phyloP scores from a whole-genome alignment of 1,140 invertebrate genomes.

The Stegodyphus dumicola region DNA sequence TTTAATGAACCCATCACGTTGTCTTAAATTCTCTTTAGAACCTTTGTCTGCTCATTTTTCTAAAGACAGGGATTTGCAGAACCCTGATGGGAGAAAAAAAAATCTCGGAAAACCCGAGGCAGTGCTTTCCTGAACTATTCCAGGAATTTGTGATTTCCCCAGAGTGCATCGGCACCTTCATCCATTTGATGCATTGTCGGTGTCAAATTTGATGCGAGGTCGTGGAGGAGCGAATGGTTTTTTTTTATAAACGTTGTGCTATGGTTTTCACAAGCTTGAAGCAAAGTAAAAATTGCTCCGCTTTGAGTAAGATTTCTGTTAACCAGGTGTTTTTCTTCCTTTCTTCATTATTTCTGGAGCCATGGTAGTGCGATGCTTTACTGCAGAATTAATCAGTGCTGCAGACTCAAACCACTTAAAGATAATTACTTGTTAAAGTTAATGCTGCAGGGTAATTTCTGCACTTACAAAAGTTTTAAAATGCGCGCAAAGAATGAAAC shows the following conservation, averaged over 20 bases:
- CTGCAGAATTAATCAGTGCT: too few species aligned
- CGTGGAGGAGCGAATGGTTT: background rate
- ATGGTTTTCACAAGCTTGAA: background rate
- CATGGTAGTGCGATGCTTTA: too few species aligned
- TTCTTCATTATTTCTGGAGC: too few species aligned
- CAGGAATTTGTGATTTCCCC: constrained; percentile 21
- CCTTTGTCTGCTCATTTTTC: constrained; percentile 7
- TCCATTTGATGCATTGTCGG: constrained; percentile 27
- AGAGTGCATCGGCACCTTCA: constrained; percentile 4
- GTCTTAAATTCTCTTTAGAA: constrained; percentile 16
- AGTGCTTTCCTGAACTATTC: constrained; percentile 28
- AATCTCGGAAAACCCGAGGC: background rate
- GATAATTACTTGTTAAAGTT: too few species aligned
- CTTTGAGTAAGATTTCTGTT: too few species aligned
- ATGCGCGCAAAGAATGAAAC: too few species aligned
- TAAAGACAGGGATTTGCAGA: background rate
- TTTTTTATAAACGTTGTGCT: background rate
- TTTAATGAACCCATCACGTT: constrained; percentile 40
- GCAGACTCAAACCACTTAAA: too few species aligned
- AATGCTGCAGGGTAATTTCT: too few species aligned
- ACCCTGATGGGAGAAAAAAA: background rate
- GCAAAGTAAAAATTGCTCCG: too few species aligned
- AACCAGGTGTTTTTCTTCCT: too few species aligned
- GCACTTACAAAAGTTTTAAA: too few species aligned
- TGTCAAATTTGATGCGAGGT: constrained; percentile 30